Evolutionary conservation across 1,140 invertebrate genomes (phyloP), one percentile per base, ranked within the genome.

Genomic region (Mylabris phalerata): DNA sequence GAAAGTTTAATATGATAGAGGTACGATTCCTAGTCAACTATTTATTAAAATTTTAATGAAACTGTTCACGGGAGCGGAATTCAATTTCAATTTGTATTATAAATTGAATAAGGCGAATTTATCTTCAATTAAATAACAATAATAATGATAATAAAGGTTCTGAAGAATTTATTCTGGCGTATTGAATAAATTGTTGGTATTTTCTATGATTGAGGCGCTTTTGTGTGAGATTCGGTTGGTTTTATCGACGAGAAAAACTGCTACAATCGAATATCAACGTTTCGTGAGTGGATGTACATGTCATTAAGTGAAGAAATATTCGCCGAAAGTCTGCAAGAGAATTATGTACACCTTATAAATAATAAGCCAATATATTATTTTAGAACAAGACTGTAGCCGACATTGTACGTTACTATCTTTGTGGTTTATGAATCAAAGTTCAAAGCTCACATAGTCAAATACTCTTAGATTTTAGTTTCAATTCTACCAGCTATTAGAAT

Each of bases 331-430:
- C 65, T 66, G 64, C 62, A 64, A 60, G 59, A 67, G 65, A 67
- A 57, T 66, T 66, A 66, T 64, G 64, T 60, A 47, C 39, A 50
- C 51, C 59, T 66, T 64, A 66, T 66, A 66, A 66, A 67, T 67
- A 67, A 63, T 59, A 64, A 56, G 61, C 62, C 65, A 46, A 67
- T 67, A 67, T 64, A 60, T 67, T 62, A 67, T 52, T 38, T 41
- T 38, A 49, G 55, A 55, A 64, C 62, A 64, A 64, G 59, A 67
- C 62, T 67, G 65, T 60, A 62, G 59, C 62, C 62, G 65, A 67
- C 65, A 56, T 60, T 57, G 57, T 58, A 45, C 50, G 40, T 45
- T 60, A 58, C 56, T 32, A 7, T 32, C 32, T 61, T 48, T 57
- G 61, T 55, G 61, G 62, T 65, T 66, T 63, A 63, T 63, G 52